Base-by-base conservation (phyloP, 2,888 invertebrate species). In the Tubulanus polymorphus region DNA sequence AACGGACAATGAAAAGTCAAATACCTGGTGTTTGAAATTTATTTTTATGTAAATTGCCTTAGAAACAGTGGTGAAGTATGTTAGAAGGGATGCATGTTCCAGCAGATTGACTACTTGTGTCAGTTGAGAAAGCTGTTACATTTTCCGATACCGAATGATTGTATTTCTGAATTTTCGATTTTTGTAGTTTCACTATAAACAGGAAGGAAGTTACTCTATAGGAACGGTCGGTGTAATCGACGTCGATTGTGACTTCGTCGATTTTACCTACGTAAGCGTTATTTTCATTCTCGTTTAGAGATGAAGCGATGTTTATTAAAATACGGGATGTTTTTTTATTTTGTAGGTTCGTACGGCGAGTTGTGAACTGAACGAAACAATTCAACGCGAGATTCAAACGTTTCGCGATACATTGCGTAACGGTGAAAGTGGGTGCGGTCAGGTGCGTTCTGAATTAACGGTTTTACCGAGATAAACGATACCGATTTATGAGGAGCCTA, bases 161-260 rank as follows among this genome's bases (percentile, higher is more conserved):
- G n/a, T n/a, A n/a, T n/a, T n/a, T n/a, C n/a, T n/a, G n/a, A n/a
- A n/a, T n/a, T n/a, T n/a, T n/a, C n/a, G n/a, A 29, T 37, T 37
- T 35, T 67, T 68, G 47, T 66, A 83, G 84, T 96, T 95, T 82
- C 87, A 89, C 56, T 97, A 94, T 82, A 91, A 89, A 79, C 88
- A 88, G 75, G 94, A 95, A 80, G 91, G 90, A 70, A 91, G 89
- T 80, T 99, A 96, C 81, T 91, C 93, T 25, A 90, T 97, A 67
- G 95, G 96, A 51, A 92, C 94, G 1, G 86, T 99, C 53, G 95
- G 96, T 63, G 91, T 93, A 75, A 89, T 91, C 66, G 99, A 99
- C 80, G 91, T 96, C 35, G 93, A 95, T 80, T 99, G 97, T 83
- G 93, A 97, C 80, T 94, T 93, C 78, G 90, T 99, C 71, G 96